Evolutionary conservation across 2,888 invertebrate genomes (phyloP), one percentile per base, ranked within the genome.

Genomic region (Lepidocyrtoides sp.): DNA sequence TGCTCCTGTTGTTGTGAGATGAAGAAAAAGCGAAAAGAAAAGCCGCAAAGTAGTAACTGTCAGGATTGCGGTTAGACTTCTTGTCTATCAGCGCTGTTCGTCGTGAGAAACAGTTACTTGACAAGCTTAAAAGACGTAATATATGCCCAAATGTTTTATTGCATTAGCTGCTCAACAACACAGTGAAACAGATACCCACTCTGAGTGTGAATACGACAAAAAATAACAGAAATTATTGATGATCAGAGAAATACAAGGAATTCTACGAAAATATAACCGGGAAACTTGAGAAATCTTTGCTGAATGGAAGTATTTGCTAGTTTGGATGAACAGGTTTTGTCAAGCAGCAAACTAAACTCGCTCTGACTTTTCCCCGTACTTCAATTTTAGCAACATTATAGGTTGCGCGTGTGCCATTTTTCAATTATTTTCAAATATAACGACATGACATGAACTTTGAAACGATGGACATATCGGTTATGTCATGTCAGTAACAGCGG

Each of bases 41-140:
- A 69, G 54, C 88, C 81, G 32, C 88, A 69, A 69, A 82, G 69
- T 51, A 87, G 79, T 82, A 69, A 57, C 88, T 88, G 88, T 88
- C 88, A 88, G 72, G 32, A 69, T 54, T 82, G 81, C 23, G 81
- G 87, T 57, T 69, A 81, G 81, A 88, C 81, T 69, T 69, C 66
- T 81, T 88, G 88, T 69, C 88, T 82, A 69, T 88, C 72, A 88
- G 20, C 51, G 48, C 29, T 66, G 57, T n/a, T n/a, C n/a, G 5
- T 85, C 69, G 72, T 48, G 69, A 63, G 83, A 51, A 84, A 84
- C 51, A 8, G n/a, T 41, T 41, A 41, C 83, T 17, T 83, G 63
- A 32, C 44, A 36, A 26, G 23, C 54, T 26, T 79, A 79, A 44
- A 66, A 36, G 4, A 12, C 14, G n/a, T n/a, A 79, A 54, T 29